These are phyloP conservation scores for Peromyscus polionotus DNA, from an alignment of 2,113 vertebrate genomes.

Conservation along the genomic window DNA sequence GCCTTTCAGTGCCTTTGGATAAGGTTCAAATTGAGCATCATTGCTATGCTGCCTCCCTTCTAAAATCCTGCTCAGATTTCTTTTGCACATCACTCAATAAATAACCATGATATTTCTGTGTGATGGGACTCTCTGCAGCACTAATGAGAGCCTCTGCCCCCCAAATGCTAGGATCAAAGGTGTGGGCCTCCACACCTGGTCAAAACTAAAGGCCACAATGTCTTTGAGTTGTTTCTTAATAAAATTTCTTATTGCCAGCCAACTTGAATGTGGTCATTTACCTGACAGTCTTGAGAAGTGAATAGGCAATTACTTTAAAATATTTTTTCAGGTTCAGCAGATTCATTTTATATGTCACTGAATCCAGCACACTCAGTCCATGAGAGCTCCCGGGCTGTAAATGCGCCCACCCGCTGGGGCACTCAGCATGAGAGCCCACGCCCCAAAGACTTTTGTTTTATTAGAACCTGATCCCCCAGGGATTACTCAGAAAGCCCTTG, in stretches of 20 bases:
- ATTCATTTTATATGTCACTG: neutral
- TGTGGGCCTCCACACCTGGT: neutral
- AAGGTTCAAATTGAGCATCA: neutral
- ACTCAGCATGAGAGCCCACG: neutral
- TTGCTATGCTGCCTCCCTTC: neutral
- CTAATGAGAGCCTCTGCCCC: neutral
- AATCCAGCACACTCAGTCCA: accelerated
- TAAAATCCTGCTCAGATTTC: neutral
- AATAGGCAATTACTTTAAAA: neutral
- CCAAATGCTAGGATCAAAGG: neutral
- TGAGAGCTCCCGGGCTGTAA: neutral
- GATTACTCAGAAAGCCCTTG: neutral
- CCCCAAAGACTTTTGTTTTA: neutral
- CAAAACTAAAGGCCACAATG: neutral
- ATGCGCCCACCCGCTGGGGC: neutral
- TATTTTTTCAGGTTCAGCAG: neutral
- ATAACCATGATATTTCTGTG: neutral
- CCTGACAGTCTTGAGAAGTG: neutral
- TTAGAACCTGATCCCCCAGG: neutral
- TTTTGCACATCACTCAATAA: neutral
- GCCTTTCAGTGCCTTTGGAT: neutral
- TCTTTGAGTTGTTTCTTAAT: neutral
- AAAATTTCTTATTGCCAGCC: neutral
- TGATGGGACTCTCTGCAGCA: neutral
- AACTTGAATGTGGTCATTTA: neutral